Evolutionary conservation across 2,888 invertebrate genomes (phyloP).

Genomic region (Drosophila limbata): DNA sequence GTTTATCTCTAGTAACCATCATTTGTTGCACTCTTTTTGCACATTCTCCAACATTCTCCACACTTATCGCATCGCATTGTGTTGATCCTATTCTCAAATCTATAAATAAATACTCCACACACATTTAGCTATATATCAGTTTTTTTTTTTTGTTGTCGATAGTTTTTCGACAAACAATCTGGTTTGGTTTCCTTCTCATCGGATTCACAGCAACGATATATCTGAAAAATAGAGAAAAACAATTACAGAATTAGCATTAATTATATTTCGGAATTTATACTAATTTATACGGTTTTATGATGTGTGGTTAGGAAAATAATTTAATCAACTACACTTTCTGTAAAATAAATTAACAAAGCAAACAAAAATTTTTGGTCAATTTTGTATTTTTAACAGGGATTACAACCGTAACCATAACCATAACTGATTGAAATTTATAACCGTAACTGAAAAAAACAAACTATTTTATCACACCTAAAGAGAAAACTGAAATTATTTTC

Average conservation of each 20-base stretch:
- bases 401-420: no score
- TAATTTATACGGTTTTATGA: background rate
- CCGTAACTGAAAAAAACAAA: no score
- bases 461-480: no score
- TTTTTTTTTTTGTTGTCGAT: constrained; percentile 39
- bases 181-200: constrained; percentile 72
- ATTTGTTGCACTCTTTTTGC: constrained; percentile 68
- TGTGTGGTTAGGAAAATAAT: background rate
- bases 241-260: background rate
- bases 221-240: constrained; percentile 53
- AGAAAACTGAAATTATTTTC: no score
- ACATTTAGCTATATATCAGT: constrained; percentile 80
- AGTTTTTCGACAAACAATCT: constrained; percentile 68
- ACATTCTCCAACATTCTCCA: constrained; percentile 21
- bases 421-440: no score
- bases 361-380: no score
- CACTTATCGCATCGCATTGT: constrained; percentile 36
- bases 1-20: constrained; percentile 80
- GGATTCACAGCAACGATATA: constrained; percentile 85
- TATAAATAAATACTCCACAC: constrained; percentile 82
- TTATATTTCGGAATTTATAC: background rate
- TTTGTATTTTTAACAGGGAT: no score
- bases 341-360: no score
- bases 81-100: constrained; percentile 52
- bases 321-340: no score